Evolutionary conservation across 2,888 invertebrate species (phyloP).

Genomic region (Andrena marginata): DNA sequence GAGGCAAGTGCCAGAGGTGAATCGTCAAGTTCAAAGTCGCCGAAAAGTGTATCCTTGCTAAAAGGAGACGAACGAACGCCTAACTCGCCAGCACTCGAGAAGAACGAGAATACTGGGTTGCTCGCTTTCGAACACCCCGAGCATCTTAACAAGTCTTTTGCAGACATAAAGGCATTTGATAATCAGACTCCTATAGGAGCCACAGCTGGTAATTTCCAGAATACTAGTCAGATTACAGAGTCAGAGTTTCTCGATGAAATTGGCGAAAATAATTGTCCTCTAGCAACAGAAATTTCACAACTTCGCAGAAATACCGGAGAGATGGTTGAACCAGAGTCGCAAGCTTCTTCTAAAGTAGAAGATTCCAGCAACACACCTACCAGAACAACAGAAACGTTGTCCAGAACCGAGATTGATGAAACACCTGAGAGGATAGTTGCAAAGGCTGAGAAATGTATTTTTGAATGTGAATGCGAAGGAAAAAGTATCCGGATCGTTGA

Average conservation of each 20-base stretch:
- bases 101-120: not conserved
- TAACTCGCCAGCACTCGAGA: not conserved
- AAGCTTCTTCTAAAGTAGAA: constrained; percentile 13
- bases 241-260: not conserved
- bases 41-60: not conserved
- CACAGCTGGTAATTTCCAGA: not conserved
- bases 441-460: not conserved
- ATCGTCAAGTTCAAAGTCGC: not conserved
- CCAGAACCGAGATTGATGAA: not conserved
- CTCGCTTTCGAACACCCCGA: not conserved
- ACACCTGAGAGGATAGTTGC: not conserved
- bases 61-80: not conserved
- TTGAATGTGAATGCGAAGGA: not conserved
- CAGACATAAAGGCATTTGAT: not conserved
- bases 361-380: not conserved
- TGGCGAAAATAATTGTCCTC: not conserved
- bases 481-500: not conserved
- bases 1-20: not conserved
- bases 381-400: not conserved
- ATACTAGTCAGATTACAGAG: not conserved
- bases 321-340: not conserved
- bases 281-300: not conserved
- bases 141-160: not conserved
- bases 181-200: not conserved
- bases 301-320: not conserved